A percentile compares a stretch with the other conserved stretches of the same genome.
Evolutionary conservation across 2,888 invertebrate species (phyloP).

Genomic region (Synanthedon myopaeformis): DNA sequence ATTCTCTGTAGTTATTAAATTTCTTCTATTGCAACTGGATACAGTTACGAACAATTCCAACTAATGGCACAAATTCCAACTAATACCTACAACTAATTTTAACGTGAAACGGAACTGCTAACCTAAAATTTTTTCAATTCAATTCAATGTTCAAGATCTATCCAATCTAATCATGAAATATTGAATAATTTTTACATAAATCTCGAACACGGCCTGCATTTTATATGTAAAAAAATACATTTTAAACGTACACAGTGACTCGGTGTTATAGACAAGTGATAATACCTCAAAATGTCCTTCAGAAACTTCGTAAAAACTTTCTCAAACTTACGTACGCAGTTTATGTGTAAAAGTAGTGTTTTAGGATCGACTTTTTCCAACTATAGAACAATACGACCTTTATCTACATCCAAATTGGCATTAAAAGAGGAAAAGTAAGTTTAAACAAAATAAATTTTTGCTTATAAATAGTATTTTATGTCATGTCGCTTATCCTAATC

Average conservation of each 20-base stretch:
- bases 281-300: constrained; percentile 28
- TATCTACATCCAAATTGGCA: constrained; percentile 45
- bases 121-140: neutral
- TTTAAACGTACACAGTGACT: constrained; percentile 10
- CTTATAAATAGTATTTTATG: neutral
- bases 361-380: constrained; percentile 37
- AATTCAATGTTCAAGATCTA: neutral
- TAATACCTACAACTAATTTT: neutral
- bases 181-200: neutral
- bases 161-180: neutral
- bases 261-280: constrained; percentile 5
- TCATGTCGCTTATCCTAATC: neutral
- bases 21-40: too few relatives aligned
- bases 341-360: constrained; percentile 31
- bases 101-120: constrained; percentile 4
- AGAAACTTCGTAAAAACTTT: constrained; percentile 42
- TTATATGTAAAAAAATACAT: neutral
- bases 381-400: constrained; percentile 29
- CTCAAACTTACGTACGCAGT: constrained; percentile 23
- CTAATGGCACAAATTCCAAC: too few relatives aligned
- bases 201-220: neutral
- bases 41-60: too few relatives aligned
- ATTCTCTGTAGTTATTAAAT: too few relatives aligned
- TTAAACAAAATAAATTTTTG: neutral
- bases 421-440: constrained; percentile 57